Evolutionary conservation across 2,888 invertebrate genomes (phyloP), one percentile per base, ranked within the genome.

Genomic region (Lapara coniferarum): DNA sequence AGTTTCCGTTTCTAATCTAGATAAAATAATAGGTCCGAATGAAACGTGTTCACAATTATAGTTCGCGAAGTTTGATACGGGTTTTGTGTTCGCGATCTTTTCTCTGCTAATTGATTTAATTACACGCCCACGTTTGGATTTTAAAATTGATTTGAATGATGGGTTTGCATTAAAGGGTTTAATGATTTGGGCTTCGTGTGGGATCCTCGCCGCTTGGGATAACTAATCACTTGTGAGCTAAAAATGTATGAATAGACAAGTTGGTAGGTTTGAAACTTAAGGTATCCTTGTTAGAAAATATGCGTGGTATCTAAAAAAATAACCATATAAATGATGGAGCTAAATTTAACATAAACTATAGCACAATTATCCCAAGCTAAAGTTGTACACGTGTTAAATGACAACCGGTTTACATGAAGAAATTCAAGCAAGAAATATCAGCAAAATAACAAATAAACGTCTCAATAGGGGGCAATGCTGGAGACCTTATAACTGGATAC

Each of bases 41-140:
- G 71, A 66, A 69, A 71, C 81, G 80, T 81, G 78, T 63, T 16
- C 49, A 63, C 63, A 84, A 83, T 84, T 79, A 81, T 81, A 71
- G 78, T 71, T 19, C 63, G 63, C 49, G 19, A 63, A 63, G 63
- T 49, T 63, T 16, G 63, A 63, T 63, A 63, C 63, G 63, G 63
- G 63, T 63, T 63, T 63, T 63, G 63, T 56, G 25, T 63, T 19
- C 63, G 63, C 63, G 46, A 63, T 63, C 49, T 46, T 63, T 46
- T 19, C 46, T 46, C 19, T 49, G 63, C 63, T 63, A 63, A 63
- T 63, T 63, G 63, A 13, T 63, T 63, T 63, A 63, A 63, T 63
- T 63, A 63, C 46, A 46, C 49, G 44, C 46, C 44, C 12, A 46
- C 7, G 63, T 46, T 63, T 49, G 49, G 55, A 4, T 55, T 55